Base-by-base conservation (phyloP, 2,113 vertebrate genomes). In the Caranx melampygus region DNA sequence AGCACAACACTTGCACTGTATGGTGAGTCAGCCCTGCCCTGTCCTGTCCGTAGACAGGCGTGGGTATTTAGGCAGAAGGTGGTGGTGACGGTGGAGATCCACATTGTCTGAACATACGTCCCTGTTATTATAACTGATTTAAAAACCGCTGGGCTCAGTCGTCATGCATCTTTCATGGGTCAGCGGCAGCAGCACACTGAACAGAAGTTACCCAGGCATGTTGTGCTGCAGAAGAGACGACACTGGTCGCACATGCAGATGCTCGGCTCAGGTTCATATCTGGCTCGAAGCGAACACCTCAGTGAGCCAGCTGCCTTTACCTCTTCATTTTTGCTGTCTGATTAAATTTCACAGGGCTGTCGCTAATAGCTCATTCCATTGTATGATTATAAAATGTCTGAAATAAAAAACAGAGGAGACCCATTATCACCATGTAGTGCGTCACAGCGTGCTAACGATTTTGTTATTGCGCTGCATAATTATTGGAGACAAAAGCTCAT, bases 391-490 rank as follows among this genome's bases (percentile, higher is more conserved):
- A 49, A 78, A 82, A 83, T 58, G 78, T 89, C 18, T 83, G 64
- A 72, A 75, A 79, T 86, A 80, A 74, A 75, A 79, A 87, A 80
- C 71, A 82, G 68, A 11, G 35, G 69, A 70, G 79, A 65, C 49
- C 73, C 72, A 85, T 91, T 86, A 88, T 62, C 55, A 21, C 66
- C 7, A 33, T 47, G 64, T 42, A 67, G 54, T 52, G 72, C 54
- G 34, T 84, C 71, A 78, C 80, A 82, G 61, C 2, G 49, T 52
- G 69, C 81, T 80, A 88, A 89, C 62, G 78, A 75, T 78, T 80
- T 85, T 64, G 68, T 84, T 88, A 81, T 91, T 69, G 64, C 69
- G 63, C 45, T 69, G 79, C 79, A 59, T 90, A 91, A 92, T 91
- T 91, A 90, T 72, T 86, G 57, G 45, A 86, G 81, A 82, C 75